Base-by-base conservation (phyloP, 2,888 invertebrate species). In the Elmis aenea region DNA sequence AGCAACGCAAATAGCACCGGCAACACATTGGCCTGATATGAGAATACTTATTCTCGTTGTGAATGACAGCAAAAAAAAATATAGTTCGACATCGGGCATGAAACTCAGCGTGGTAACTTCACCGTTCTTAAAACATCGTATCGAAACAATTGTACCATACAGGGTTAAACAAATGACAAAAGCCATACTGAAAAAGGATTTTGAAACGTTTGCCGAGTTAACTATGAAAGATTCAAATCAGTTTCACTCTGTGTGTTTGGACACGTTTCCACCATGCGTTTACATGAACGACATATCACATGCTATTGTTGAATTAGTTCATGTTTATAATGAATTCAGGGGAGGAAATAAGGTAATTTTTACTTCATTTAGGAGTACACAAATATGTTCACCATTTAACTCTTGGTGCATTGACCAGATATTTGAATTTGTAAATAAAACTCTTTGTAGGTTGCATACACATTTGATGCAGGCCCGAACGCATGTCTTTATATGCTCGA, bases 391-490 rank as follows among this genome's bases (percentile, higher is more conserved):
- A n/a, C n/a, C n/a, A n/a, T n/a, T n/a, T n/a, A n/a, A n/a, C n/a
- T n/a, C n/a, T n/a, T n/a, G n/a, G n/a, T n/a, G n/a, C n/a, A n/a
- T n/a, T n/a, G n/a, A n/a, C n/a, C n/a, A n/a, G n/a, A n/a, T n/a
- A n/a, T 6, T 24, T 24, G 24, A 5, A 11, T 11, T 25, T 25
- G 12, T 29, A 28, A 11, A n/a, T n/a, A n/a, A n/a, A n/a, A n/a
- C n/a, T n/a, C n/a, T 18, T 18, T 65, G 30, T 55, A 81, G 80
- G 77, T 91, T 4, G 93, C 94, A 0, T 99, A 99, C 63, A 96
- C 97, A 9, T 99, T 92, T 72, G 99, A 99, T 76, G 99, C 99
- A 33, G 99, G 99, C 3, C 89, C 96, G 28, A 99, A 99, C 73
- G 92, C 92, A 3, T 94, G 92, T 64, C 67, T 97, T 0, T 95